These are phyloP conservation scores for Characodon lateralis DNA, from an alignment of 2,797 vertebrate species.

Conservation along the genomic window DNA sequence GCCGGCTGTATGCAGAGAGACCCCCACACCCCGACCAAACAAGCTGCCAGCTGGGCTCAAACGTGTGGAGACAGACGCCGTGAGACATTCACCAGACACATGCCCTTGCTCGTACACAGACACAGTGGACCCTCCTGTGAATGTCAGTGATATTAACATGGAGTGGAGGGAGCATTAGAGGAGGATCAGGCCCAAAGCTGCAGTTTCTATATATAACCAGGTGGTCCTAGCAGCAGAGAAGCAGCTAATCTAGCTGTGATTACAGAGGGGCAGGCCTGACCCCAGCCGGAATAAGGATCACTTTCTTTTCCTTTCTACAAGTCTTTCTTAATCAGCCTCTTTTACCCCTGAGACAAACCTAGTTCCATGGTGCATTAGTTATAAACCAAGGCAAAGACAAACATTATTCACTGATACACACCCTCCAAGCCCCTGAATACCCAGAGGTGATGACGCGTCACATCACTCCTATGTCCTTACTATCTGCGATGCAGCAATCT, in stretches of 20 bases:
- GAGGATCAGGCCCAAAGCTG: slow-evolving; percentile 76
- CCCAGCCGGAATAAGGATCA: slow-evolving; percentile 45
- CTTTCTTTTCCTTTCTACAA: slow-evolving; percentile 47
- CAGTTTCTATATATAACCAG: slow-evolving; percentile 72
- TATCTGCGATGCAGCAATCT: slow-evolving; percentile 4
- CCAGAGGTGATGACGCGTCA: background rate
- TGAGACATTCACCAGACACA: slow-evolving; percentile 49
- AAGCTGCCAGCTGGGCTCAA: slow-evolving; percentile 57
- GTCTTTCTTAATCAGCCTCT: slow-evolving; percentile 24
- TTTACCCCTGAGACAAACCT: slow-evolving; percentile 14
- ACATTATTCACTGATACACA: slow-evolving; percentile 6
- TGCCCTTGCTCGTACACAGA: slow-evolving; percentile 54
- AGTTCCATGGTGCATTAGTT: slow-evolving; percentile 7
- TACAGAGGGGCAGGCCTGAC: slow-evolving; percentile 59
- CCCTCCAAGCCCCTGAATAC: background rate
- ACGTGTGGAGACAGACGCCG: slow-evolving; percentile 44
- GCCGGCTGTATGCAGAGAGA: slow-evolving; percentile 44
- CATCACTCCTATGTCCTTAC: slow-evolving; percentile 1
- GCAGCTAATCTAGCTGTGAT: slow-evolving; percentile 79
- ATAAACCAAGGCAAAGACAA: slow-evolving; percentile 4
- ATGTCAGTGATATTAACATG: slow-evolving; percentile 75
- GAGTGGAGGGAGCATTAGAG: slow-evolving; percentile 70
- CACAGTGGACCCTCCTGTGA: slow-evolving; percentile 54
- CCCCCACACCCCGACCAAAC: slow-evolving; percentile 39
- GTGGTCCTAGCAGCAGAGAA: slow-evolving; percentile 58